Conservation (phyloP, 1,140 invertebrate genomes). For the Aplysia californica region DNA sequence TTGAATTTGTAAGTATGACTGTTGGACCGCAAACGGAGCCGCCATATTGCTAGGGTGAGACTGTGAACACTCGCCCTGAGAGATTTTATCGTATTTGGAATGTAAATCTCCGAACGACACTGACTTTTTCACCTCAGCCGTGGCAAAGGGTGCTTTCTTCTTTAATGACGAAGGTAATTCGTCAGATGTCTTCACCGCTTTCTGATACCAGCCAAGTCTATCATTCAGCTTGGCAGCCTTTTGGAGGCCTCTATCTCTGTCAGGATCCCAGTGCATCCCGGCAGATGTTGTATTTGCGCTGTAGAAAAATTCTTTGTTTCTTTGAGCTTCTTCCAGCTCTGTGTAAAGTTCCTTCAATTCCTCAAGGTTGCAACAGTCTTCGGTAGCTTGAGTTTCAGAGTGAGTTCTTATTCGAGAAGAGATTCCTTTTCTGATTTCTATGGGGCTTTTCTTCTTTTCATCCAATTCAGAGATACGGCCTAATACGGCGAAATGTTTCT, state of each 20-base stretch:
- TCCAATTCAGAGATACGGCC: constrained; percentile 84
- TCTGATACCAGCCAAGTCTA: constrained; percentile 5
- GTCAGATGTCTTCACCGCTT: background rate
- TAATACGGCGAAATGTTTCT: constrained; percentile 86
- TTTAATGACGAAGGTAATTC: background rate
- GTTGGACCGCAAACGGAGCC: background rate
- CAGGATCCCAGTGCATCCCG: constrained; percentile 76
- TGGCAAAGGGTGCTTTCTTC: background rate
- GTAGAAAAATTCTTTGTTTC: constrained; percentile 86
- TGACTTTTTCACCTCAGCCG: constrained; percentile 11
- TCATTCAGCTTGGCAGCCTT: constrained; percentile 55
- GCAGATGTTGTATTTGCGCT: constrained; percentile 76
- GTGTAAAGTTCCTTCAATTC: constrained; percentile 82
- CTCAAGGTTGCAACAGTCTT: constrained; percentile 83
- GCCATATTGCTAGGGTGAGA: no score
- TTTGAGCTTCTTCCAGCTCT: constrained; percentile 83
- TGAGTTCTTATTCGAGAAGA: background rate
- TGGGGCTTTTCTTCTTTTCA: constrained; percentile 80
- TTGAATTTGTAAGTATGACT: constrained; percentile 34
- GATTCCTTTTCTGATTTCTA: no score
- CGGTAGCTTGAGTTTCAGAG: constrained; percentile 27
- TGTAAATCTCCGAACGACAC: constrained; percentile 29
- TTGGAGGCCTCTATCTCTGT: constrained; percentile 81
- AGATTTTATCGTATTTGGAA: constrained; percentile 2
- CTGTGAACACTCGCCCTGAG: no score